Evolutionary conservation across 1,140 invertebrate genomes (phyloP), one percentile per base, ranked within the genome.

Genomic region (Orchestia grillus): DNA sequence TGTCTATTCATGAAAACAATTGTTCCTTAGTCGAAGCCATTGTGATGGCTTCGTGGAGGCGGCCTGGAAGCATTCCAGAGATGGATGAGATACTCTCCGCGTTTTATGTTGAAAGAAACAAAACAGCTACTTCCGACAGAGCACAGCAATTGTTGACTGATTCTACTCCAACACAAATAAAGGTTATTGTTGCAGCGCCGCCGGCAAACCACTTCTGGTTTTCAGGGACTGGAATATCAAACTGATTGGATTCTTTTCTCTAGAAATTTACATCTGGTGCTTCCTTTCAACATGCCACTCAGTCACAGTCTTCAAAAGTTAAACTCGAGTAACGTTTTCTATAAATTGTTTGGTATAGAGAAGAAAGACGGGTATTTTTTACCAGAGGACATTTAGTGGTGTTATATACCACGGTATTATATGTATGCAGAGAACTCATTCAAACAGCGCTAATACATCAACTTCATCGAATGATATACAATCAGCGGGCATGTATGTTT

Each of bases 1-100:
- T 94, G 92, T 94, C 44, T 94, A 94, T 94, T 94, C 92, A 94
- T 94, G 43, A n/a, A 94, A 94, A 45, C 92, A 94, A 94, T 94
- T 94, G 92, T 45, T 44, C 36, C 41, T 42, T 43, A 92, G 90
- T 92, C 43, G 41, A 28, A 44, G 90, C 44, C 90, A 44, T 92
- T 92, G 90, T 92, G 90, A 92, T 92, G 90, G 43, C 42, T 11
- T 1, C 90, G 23, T 92, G 23, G 41, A 44, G 90, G 43, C 90
- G 43, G 90, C 90, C 90, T 92, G 90, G 90, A 92, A 42, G 23
- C 87, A 41, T 41, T 92, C 36, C 23, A 43, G 43, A 92, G 90
- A 92, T 92, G 41, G 11, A 92, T 87, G 87, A 87, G 87, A 87
- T 87, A 87, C 87, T n/a, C 41, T 53, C 47, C 47, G 6, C 47